These are phyloP conservation scores for Pteropus alecto DNA, from an alignment of 2,113 vertebrate species.

Conservation along the genomic window DNA sequence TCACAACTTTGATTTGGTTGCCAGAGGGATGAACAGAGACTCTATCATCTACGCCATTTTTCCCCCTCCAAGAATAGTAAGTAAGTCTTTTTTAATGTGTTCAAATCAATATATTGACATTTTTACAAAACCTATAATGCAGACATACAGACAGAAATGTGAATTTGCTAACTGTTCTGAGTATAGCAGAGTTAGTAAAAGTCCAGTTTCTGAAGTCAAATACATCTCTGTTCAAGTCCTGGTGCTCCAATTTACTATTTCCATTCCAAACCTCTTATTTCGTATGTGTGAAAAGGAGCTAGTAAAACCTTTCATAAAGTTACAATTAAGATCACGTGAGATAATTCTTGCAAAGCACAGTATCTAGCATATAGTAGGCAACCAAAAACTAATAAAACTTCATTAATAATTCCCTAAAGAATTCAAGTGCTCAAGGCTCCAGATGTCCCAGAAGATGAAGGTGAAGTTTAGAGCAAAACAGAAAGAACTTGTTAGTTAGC, in stretches of 20 bases:
- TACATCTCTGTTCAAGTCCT: neutral
- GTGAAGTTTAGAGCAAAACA: neutral
- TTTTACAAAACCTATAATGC: neutral
- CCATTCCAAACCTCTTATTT: neutral
- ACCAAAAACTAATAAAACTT: neutral
- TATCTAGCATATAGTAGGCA: neutral
- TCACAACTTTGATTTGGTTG: no score
- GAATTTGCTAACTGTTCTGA: neutral
- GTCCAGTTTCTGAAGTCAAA: neutral
- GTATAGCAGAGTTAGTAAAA: neutral
- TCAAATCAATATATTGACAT: neutral
- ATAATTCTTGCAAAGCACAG: neutral
- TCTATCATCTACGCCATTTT: no score
- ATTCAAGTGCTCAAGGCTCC: neutral
- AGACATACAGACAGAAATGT: neutral
- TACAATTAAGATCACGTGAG: neutral
- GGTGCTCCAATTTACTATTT: neutral
- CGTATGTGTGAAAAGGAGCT: neutral
- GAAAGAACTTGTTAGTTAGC: neutral
- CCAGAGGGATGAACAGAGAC: no score
- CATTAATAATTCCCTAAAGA: neutral
- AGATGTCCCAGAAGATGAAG: neutral
- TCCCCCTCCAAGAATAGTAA: neutral
- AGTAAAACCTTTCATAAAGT: neutral
- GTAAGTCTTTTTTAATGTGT: neutral